These are phyloP conservation scores for Noctua comes DNA, from an alignment of 2,888 invertebrate species.

Conservation along the genomic window DNA sequence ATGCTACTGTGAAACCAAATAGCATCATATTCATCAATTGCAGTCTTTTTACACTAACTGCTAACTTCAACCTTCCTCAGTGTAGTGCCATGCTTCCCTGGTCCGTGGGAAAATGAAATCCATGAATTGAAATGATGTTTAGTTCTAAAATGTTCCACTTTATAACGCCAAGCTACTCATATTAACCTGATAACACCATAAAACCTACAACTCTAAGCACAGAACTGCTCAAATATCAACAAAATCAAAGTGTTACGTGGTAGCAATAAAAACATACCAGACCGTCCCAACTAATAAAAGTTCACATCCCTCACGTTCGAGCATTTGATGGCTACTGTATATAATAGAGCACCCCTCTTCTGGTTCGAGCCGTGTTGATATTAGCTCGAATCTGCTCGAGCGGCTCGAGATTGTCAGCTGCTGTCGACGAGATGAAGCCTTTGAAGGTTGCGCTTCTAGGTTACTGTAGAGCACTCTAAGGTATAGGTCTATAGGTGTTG, in stretches of 20 bases:
- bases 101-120: neutral
- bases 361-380: slow-evolving; percentile 17
- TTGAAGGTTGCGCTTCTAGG: slow-evolving; percentile 24
- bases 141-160: neutral
- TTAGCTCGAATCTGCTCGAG: slow-evolving; percentile 10
- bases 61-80: neutral
- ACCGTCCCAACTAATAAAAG: slow-evolving; percentile 4
- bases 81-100: neutral
- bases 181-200: neutral
- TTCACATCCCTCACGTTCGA: neutral
- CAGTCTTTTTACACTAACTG: neutral
- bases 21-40: neutral
- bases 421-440: neutral
- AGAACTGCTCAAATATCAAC: neutral
- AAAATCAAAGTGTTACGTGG: neutral
- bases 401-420: slow-evolving; percentile 9
- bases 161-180: neutral
- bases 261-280: neutral
- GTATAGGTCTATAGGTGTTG: neutral
- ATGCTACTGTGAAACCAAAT: neutral
- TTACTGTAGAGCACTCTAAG: neutral
- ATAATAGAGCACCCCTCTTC: slow-evolving; percentile 29
- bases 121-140: neutral
- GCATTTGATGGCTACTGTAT: slow-evolving; percentile 2
- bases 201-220: neutral